Conservation (phyloP, 2,113 vertebrate genomes). For the Cyanoramphus novaezelandiae region DNA sequence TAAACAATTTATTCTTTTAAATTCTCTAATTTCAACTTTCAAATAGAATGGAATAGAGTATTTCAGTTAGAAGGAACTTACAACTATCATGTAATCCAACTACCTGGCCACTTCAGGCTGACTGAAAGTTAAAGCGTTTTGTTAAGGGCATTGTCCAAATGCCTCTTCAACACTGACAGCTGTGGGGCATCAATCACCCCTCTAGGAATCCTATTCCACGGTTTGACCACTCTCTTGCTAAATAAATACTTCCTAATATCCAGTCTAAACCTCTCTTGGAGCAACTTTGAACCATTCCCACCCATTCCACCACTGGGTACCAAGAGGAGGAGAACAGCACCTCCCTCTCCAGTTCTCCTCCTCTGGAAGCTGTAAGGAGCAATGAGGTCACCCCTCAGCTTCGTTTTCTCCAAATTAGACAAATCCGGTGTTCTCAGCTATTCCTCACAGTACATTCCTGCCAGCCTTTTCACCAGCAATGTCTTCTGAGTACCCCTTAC, state of each 20-base stretch:
- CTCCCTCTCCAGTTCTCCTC: background rate
- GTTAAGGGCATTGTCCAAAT: background rate
- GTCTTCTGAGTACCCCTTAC: background rate
- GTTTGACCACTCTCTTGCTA: background rate
- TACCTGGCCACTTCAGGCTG: background rate
- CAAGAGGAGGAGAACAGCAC: background rate
- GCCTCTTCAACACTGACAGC: background rate
- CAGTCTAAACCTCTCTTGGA: background rate
- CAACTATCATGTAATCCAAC: fast-evolving
- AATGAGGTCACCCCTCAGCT: background rate
- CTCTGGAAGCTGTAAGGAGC: background rate
- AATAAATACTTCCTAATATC: background rate
- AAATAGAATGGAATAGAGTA: background rate
- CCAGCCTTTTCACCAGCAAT: background rate
- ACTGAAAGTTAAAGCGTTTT: background rate
- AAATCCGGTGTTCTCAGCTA: fast-evolving
- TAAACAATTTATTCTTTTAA: background rate
- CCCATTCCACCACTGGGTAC: fast-evolving
- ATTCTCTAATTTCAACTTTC: background rate
- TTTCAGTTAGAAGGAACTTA: background rate
- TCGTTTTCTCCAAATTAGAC: background rate
- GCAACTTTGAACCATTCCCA: background rate
- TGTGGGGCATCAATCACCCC: fast-evolving
- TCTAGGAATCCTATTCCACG: background rate
- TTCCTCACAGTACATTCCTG: background rate